Base-by-base conservation (phyloP, 1,140 invertebrate genomes). In the Diabrotica undecimpunctata region DNA sequence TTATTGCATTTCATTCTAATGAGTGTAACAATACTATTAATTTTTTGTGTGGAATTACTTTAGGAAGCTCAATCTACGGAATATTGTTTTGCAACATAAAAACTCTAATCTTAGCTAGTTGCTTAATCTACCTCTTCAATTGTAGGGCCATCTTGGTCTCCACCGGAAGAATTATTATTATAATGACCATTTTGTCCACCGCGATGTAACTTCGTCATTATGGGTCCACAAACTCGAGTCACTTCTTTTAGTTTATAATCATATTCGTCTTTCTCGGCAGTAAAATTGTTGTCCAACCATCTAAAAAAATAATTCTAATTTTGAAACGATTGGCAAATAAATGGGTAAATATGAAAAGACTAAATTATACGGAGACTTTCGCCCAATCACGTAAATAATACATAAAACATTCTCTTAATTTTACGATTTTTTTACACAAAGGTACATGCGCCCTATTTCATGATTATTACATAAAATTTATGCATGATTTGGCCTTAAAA, bases 241-340 rank as follows among this genome's bases (percentile, higher is more conserved):
- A 85, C 35, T 62, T 85, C 82, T 62, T 81, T 75, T 70, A 83
- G 78, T 57, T 83, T 82, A 61, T 83, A 78, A 61, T 88, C 85
- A 71, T 82, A 87, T 64, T 88, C 87, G 55, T 87, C 85, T 67
- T 82, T 83, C 37, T 86, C 79, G 8, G 86, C 85, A 36, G 84
- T 77, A 13, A 84, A 82, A 72, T 91, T 90, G 11, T 74, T 73
- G 69, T 92, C 88, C 14, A 92, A 73, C 90, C 90, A 91, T 13
- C 77, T 79, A 14, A 4, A 46, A 46, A 46, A 46, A 46, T 4
- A 46, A 46, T 46, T 4, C 4, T 25, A 25, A 10, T n/a, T 8
- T 46, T 46, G 6, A n/a, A 8, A 8, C 41, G 6, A 6, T 46
- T 46, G 8, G 2, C 41, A 46, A 46, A 4, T 46, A 46, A 8